Evolutionary conservation across 2,888 invertebrate genomes (phyloP), one percentile per base, ranked within the genome.

Genomic region (Melanotus villosus): DNA sequence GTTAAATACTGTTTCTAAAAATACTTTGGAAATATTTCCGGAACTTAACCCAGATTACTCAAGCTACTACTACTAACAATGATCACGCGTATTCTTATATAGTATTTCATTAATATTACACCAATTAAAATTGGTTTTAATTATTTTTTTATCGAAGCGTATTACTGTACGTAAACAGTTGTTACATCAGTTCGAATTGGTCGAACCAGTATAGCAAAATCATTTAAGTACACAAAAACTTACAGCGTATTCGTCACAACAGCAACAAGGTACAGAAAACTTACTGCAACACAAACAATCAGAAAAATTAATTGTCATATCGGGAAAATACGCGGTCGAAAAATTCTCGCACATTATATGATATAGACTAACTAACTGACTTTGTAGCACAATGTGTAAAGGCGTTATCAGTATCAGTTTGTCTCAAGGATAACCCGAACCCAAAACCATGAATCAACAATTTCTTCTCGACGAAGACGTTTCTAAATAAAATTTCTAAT

Each of bases 401-500:
- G 36, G 30, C 43, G 64, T 66, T 66, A 66, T 66, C 66, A 66
- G 50, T 57, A 45, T 65, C 56, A 57, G 38, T 41, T 38, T 47
- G 52, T 66, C 41, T 66, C 66, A 66, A 66, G 66, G 66, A 58
- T 66, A 66, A 59, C 38, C 52, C 66, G 34, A 52, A 18, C 59
- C 32, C 30, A 58, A 66, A 57, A 47, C 19, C 57, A 66, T 47
- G 65, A 66, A 36, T 66, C 66, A 50, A 66, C 66, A 66, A n/a
- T 66, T 65, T 65, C 58, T 66, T 57, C 34, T 50, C n/a, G 21
- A 26, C 19, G 57, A 54, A 57, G 57, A 38, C 16, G 26, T 18
- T 45, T 14, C 52, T n/a, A 52, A 52, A 32, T 32, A 16, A 52
- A 26, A 47, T 32, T 32, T n/a, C 10, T 16, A 18, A 7, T n/a